phyloP scores from a whole-genome alignment of 2,888 invertebrate genomes.

The Lutraria lutraria region DNA sequence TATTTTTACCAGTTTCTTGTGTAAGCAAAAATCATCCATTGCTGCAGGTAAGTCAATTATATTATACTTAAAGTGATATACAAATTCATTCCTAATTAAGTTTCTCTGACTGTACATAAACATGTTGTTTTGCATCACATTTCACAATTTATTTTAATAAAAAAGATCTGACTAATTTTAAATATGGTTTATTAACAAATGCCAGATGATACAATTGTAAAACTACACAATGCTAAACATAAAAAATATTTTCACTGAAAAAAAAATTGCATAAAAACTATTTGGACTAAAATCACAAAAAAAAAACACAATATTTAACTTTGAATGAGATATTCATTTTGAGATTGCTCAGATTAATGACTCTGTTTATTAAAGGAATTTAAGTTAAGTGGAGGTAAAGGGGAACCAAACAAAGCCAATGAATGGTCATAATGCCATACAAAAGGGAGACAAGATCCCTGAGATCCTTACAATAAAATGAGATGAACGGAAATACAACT shows the following conservation, averaged over 20 bases:
- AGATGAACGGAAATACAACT: background rate
- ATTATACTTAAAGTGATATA: too few relatives aligned
- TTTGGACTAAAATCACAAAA: slow-evolving; percentile 51
- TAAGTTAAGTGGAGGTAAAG: background rate
- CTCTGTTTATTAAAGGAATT: background rate
- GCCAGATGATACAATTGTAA: slow-evolving; percentile 62
- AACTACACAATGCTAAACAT: slow-evolving; percentile 64
- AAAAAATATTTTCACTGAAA: slow-evolving; percentile 54
- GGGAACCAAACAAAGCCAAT: slow-evolving; percentile 11
- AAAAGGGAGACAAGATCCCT: slow-evolving; percentile 36
- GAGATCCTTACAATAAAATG: slow-evolving; percentile 17
- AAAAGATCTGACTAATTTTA: slow-evolving; percentile 31
- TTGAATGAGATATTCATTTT: slow-evolving; percentile 17
- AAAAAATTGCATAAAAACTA: slow-evolving; percentile 55
- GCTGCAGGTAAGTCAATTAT: too few relatives aligned
- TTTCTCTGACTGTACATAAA: too few relatives aligned
- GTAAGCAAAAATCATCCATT: too few relatives aligned
- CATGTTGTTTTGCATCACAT: too few relatives aligned
- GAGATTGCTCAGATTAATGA: slow-evolving; percentile 20
- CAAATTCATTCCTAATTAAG: too few relatives aligned
- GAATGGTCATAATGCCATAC: slow-evolving; percentile 19
- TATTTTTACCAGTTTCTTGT: too few relatives aligned
- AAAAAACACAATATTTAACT: background rate
- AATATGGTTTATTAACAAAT: slow-evolving; percentile 72
- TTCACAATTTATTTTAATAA: too few relatives aligned